These are phyloP conservation scores for Sphenopsis melanotis DNA, from an alignment of 2,797 vertebrate species.

Conservation along the genomic window DNA sequence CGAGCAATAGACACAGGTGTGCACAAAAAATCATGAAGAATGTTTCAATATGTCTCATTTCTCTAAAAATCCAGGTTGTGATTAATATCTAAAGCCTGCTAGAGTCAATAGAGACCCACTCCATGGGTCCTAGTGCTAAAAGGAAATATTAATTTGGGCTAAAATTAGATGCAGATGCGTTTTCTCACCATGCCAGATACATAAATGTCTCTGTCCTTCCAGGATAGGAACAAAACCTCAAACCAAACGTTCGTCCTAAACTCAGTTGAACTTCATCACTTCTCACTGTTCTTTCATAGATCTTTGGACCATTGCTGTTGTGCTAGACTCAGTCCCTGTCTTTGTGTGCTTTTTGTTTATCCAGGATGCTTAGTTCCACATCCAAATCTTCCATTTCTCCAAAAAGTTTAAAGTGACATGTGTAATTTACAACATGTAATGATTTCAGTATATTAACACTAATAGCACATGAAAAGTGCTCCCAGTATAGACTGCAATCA, in stretches of 20 bases:
- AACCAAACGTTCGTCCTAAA: not conserved
- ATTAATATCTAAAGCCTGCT: not conserved
- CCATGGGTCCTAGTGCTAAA: not conserved
- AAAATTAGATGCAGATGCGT: not conserved
- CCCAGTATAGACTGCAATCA: slow-evolving; percentile 17
- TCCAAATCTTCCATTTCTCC: slow-evolving; percentile 41
- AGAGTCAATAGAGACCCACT: not conserved
- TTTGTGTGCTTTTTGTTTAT: not conserved
- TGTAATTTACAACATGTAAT: slow-evolving; percentile 49
- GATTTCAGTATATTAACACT: slow-evolving; percentile 56
- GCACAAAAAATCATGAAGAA: not conserved
- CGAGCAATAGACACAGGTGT: fast-evolving
- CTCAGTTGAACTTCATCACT: not conserved
- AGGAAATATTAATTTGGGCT: not conserved
- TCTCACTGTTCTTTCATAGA: not conserved
- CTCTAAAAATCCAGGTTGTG: not conserved
- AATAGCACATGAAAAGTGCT: slow-evolving; percentile 47
- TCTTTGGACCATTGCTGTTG: not conserved
- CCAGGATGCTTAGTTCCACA: not conserved
- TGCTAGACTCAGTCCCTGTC: not conserved
- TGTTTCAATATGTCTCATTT: not conserved
- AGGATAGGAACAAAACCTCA: not conserved
- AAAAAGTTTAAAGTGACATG: slow-evolving; percentile 57
- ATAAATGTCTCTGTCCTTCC: not conserved
- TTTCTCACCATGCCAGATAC: not conserved